Evolutionary conservation across 2,888 invertebrate species (phyloP).

Genomic region (Pyrochroa serraticornis): DNA sequence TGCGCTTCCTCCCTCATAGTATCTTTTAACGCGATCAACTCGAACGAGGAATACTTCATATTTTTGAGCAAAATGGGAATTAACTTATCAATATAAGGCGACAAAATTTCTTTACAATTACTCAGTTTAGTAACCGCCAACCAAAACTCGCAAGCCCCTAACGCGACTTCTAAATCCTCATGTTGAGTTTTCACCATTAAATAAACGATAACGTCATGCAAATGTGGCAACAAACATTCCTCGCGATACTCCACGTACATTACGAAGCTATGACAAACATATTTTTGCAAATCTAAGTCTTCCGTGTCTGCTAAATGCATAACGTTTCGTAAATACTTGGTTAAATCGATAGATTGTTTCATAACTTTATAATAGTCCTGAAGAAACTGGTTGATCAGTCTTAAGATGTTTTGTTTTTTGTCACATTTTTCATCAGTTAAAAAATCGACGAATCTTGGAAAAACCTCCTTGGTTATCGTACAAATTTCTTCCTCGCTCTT

Average conservation of each 20-base stretch:
- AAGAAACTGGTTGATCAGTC: slow-evolving; percentile 53
- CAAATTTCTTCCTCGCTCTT: slow-evolving; percentile 48
- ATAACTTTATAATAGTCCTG: slow-evolving; percentile 51
- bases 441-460: slow-evolving; percentile 48
- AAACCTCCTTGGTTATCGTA: slow-evolving; percentile 46
- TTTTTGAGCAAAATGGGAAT: slow-evolving; percentile 92
- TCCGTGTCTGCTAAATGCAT: slow-evolving; percentile 90
- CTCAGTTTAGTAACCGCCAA: slow-evolving; percentile 92
- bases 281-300: slow-evolving; percentile 94
- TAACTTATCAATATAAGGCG: slow-evolving; percentile 81
- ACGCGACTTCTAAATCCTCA: slow-evolving; percentile 87
- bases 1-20: slow-evolving; percentile 96
- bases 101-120: slow-evolving; percentile 89
- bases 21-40: slow-evolving; percentile 90
- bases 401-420: slow-evolving; percentile 45
- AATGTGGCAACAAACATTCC: slow-evolving; percentile 92
- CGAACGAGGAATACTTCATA: slow-evolving; percentile 97
- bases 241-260: slow-evolving; percentile 89
- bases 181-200: slow-evolving; percentile 94
- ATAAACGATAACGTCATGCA: slow-evolving; percentile 96
- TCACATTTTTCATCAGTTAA: slow-evolving; percentile 44
- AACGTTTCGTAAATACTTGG: slow-evolving; percentile 73
- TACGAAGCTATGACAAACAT: slow-evolving; percentile 96
- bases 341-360: slow-evolving; percentile 51
- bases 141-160: slow-evolving; percentile 99